Evolutionary conservation across 35 echinoderm and acorn worm genomes (phyloP).

Genomic region (Lytechinus variegatus): DNA sequence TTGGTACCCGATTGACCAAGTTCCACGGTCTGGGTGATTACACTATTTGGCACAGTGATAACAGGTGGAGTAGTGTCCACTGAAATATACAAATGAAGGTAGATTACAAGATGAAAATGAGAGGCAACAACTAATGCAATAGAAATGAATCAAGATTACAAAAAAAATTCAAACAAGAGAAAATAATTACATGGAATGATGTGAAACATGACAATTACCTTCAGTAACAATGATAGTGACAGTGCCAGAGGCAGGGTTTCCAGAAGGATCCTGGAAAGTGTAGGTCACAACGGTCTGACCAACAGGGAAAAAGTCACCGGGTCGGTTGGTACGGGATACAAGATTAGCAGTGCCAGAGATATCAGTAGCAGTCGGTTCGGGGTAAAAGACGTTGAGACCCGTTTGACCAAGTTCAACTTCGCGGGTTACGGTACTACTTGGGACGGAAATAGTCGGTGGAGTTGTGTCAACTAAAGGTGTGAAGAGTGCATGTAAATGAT

Average conservation of each 20-base stretch:
- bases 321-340: slow-evolving; percentile 36
- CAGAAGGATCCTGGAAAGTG: slow-evolving; percentile 45
- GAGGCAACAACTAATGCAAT: no score
- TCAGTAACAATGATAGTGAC: slow-evolving; percentile 31
- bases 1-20: no score
- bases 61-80: no score
- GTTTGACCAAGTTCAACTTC: not conserved
- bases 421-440: not conserved
- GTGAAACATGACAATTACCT: not conserved
- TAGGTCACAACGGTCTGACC: slow-evolving; percentile 38
- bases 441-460: slow-evolving; percentile 41
- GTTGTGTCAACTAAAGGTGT: slow-evolving; percentile 45
- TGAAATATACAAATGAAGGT: no score
- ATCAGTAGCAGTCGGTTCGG: slow-evolving; percentile 47
- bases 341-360: not conserved
- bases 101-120: no score
- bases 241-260: slow-evolving; percentile 33
- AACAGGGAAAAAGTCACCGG: slow-evolving; percentile 36
- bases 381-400: not conserved
- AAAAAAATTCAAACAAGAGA: no score
- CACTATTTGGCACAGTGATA: no score
- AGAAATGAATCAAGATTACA: no score
- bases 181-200: no score
- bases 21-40: no score
- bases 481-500: not conserved